These are phyloP conservation scores for Atherinomorus stipes DNA, from an alignment of 2,113 vertebrate species.

Conservation along the genomic window DNA sequence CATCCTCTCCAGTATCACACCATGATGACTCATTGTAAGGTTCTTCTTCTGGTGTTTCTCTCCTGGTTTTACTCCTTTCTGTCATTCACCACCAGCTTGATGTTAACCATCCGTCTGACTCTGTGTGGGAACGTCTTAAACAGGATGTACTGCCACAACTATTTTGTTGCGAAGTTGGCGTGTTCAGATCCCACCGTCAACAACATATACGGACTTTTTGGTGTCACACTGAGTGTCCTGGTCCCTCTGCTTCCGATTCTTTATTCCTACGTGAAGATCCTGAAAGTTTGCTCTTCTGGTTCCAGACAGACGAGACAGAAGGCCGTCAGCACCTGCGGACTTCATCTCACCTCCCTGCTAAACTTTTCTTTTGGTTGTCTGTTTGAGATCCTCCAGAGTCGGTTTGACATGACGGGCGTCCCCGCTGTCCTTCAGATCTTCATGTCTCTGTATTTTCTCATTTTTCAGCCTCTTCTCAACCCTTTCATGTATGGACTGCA, in stretches of 20 bases:
- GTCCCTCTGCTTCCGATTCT: constrained; percentile 31
- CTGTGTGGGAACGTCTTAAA: constrained; percentile 65
- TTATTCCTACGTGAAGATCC: constrained; percentile 44
- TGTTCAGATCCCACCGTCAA: constrained; percentile 61
- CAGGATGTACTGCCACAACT: constrained; percentile 68
- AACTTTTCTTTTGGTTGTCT: constrained; percentile 18
- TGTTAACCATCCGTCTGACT: not conserved
- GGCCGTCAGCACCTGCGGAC: constrained; percentile 65
- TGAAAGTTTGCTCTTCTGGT: constrained; percentile 48
- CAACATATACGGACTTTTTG: constrained; percentile 55
- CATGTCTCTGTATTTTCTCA: constrained; percentile 33
- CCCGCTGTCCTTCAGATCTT: constrained; percentile 8
- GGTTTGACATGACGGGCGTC: constrained; percentile 39
- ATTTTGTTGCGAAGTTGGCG: constrained; percentile 62
- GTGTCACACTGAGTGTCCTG: constrained; percentile 11
- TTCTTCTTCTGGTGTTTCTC: no score
- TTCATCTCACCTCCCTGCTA: constrained; percentile 61
- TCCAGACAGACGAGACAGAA: constrained; percentile 49
- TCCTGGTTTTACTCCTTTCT: no score
- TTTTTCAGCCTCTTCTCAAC: constrained; percentile 37
- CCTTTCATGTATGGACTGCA: constrained; percentile 51
- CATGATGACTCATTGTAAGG: no score
- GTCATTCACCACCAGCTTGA: no score
- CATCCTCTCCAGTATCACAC: no score
- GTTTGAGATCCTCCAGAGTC: constrained; percentile 40